Base-by-base conservation (phyloP, 2,888 invertebrate species). In the Zaprionus bogoriensis region DNA sequence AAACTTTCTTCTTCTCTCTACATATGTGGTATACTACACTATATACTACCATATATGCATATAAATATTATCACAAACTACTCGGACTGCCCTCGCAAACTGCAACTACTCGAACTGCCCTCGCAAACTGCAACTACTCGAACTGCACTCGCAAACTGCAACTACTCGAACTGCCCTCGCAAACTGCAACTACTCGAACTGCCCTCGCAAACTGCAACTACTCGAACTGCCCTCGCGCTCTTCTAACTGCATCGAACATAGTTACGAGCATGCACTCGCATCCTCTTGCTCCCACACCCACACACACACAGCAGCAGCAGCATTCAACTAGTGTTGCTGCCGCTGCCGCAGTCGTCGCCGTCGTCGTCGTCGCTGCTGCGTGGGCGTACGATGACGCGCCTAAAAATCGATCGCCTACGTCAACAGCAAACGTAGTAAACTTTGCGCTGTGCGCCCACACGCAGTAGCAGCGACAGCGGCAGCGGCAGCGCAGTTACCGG, bases 391-490 rank as follows among this genome's bases (percentile, higher is more conserved):
- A 47, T 59, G 77, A 77, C 67, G 75, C 67, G 67, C 48, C 64
- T 54, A 42, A 65, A 81, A 80, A 79, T 79, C 86, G 79, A 79
- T 79, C 76, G 67, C 84, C 81, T 82, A 82, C 81, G 79, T 77
- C 85, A 82, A 82, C 79, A 81, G 65, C 54, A 81, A 81, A 72
- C 76, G 78, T 78, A 76, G 85, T 84, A 76, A 76, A 67, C 82
- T 58, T 57, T 61, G 41, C 23, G 27, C 51, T 44, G 30, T 28
- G 30, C 61, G 23, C 45, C n/a, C 30, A 27, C 46, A 48, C 39
- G 60, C 65, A n/a, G n/a, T n/a, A n/a, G n/a, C n/a, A n/a, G n/a
- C n/a, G n/a, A n/a, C n/a, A n/a, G n/a, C n/a, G n/a, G n/a, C n/a
- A n/a, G n/a, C 19, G 14, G 5, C 52, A 30, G 57, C 41, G 48